Percentiles rank a stretch among this genome's conserved stretches.
Evolutionary conservation across 2,888 invertebrate species (phyloP).

Genomic region (Cylindroiulus punctatus): DNA sequence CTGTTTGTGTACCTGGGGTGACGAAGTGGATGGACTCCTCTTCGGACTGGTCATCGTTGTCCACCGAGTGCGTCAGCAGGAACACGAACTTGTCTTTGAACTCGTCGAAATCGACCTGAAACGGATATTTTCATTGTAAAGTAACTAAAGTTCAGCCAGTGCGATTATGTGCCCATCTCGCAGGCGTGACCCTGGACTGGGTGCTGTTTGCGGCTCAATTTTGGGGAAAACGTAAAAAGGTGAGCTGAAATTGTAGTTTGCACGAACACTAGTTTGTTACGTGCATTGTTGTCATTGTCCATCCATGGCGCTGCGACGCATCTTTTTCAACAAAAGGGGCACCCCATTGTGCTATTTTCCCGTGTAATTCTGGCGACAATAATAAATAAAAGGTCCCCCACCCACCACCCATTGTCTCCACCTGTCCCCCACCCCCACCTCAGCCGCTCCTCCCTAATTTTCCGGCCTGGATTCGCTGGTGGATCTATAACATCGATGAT

Average conservation of each 20-base stretch:
- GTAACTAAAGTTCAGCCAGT: not conserved
- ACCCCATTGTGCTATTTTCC: slow-evolving; percentile 14
- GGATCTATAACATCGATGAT: slow-evolving; percentile 19
- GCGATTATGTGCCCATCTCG: not conserved
- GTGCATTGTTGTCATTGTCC: slow-evolving; percentile 38
- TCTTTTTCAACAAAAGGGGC: slow-evolving; percentile 30
- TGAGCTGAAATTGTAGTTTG: not conserved
- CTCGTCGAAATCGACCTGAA: slow-evolving; percentile 61
- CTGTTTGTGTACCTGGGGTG: slow-evolving; percentile 33
- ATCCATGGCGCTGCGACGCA: not conserved
- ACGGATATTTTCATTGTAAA: not conserved
- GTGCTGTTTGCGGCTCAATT: not conserved
- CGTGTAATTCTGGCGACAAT: slow-evolving; percentile 16
- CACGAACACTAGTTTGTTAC: slow-evolving; percentile 11
- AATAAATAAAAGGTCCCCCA: not conserved
- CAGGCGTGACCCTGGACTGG: not conserved
- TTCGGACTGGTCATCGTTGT: slow-evolving; percentile 48
- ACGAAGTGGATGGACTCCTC: slow-evolving; percentile 51
- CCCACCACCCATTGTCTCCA: not conserved
- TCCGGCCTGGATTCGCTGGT: not conserved
- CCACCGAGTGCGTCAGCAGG: slow-evolving; percentile 59
- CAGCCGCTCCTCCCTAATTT: not conserved
- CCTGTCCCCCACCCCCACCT: not conserved
- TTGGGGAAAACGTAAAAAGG: not conserved
- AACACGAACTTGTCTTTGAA: slow-evolving; percentile 62